phyloP scores from a whole-genome alignment of 2,797 vertebrate species.

The Hippopotamyrus pictus region DNA sequence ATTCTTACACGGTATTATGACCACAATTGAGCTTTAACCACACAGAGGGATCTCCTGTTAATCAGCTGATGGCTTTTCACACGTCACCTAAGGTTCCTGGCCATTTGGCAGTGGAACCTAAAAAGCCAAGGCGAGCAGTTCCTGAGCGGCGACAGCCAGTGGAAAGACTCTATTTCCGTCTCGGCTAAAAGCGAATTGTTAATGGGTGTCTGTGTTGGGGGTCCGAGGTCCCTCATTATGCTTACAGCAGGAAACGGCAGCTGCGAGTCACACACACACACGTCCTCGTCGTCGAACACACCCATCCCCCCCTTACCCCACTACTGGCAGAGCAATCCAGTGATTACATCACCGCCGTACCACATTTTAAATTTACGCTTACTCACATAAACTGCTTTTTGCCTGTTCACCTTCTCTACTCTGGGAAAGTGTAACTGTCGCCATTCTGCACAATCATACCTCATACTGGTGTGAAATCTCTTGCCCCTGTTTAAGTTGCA shows the following conservation, averaged over 20 bases:
- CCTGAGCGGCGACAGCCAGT: conserved; percentile 55
- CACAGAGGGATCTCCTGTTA: neutral
- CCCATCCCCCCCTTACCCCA: neutral
- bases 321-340: neutral
- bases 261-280: conserved; percentile 44
- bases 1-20: too few relatives aligned
- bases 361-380: neutral
- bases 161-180: conserved; percentile 76
- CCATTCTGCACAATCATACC: neutral
- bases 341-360: neutral
- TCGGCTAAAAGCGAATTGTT: conserved; percentile 67
- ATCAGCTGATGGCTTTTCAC: neutral
- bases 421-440: neutral
- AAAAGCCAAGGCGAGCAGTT: conserved; percentile 36
- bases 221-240: conserved; percentile 53
- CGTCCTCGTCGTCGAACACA: conserved; percentile 24
- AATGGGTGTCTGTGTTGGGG: conserved; percentile 57
- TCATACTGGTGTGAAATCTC: neutral
- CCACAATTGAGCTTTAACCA: neutral
- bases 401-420: neutral
- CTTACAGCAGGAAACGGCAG: conserved; percentile 39
- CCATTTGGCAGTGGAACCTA: neutral
- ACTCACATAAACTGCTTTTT: neutral
- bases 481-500: neutral
- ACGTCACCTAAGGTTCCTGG: neutral